Evolutionary conservation across 2,113 vertebrate species (phyloP).

Genomic region (Tupaia chinensis): DNA sequence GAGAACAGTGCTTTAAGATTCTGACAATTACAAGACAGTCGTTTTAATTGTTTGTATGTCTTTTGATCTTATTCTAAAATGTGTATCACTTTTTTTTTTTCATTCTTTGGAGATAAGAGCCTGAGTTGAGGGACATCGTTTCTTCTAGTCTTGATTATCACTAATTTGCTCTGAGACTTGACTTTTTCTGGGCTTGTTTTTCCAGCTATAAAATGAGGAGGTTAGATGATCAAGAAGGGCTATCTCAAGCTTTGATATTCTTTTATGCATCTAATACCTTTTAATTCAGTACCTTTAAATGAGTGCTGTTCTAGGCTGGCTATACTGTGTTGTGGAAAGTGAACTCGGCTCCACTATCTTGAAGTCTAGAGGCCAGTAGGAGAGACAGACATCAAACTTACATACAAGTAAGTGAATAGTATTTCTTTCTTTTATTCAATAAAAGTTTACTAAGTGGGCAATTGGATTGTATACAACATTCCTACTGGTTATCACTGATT

Average conservation of each 20-base stretch:
- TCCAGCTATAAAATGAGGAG: neutral
- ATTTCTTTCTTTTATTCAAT: neutral
- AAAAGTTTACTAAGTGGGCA: neutral
- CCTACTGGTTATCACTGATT: neutral
- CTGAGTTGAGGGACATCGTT: neutral
- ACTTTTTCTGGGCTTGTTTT: neutral
- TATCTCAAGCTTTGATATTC: neutral
- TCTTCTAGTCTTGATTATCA: neutral
- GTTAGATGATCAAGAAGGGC: neutral
- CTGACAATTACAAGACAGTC: neutral
- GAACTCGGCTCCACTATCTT: neutral
- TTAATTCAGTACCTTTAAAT: neutral
- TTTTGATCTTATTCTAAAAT: constrained; percentile 40
- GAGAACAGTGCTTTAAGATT: constrained; percentile 36
- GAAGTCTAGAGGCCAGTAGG: neutral
- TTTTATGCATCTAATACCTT: neutral
- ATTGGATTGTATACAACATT: neutral
- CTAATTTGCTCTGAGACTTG: neutral
- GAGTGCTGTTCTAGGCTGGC: neutral
- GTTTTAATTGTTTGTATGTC: neutral
- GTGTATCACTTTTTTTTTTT: neutral
- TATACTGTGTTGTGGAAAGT: neutral
- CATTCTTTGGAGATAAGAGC: neutral
- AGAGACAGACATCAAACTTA: neutral
- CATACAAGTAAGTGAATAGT: neutral